Evolutionary conservation across 2,888 invertebrate genomes (phyloP).

Genomic region (Drosophila infuscata): DNA sequence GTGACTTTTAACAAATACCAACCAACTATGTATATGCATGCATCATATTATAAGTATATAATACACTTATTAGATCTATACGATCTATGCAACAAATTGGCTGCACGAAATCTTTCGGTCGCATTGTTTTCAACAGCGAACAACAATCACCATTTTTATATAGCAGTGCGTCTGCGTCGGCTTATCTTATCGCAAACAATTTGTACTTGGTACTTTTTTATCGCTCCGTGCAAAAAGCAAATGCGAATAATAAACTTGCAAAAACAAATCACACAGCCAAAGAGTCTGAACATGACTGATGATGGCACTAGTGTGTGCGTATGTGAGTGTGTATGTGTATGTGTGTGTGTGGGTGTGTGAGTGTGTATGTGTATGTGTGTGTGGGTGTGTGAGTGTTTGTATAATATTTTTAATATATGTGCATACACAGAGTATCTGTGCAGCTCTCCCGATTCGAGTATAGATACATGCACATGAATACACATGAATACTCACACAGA

Average conservation of each 20-base stretch:
- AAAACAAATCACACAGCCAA: slow-evolving; percentile 50
- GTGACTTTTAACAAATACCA: slow-evolving; percentile 81
- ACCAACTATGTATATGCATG: slow-evolving; percentile 49
- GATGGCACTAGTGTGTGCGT: slow-evolving; percentile 42
- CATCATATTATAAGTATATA: neutral
- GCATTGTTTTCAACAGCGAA: slow-evolving; percentile 6
- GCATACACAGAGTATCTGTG: slow-evolving; percentile 8
- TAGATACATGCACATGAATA: neutral
- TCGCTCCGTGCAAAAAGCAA: slow-evolving; percentile 70
- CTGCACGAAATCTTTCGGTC: slow-evolving; percentile 1
- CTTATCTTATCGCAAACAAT: slow-evolving; percentile 70
- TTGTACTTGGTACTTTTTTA: slow-evolving; percentile 65
- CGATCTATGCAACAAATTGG: slow-evolving; percentile 11
- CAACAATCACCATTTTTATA: slow-evolving; percentile 33
- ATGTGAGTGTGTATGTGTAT: slow-evolving; percentile 1
- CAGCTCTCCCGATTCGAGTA: slow-evolving; percentile 13
- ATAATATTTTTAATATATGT: slow-evolving; percentile 20
- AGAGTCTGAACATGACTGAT: slow-evolving; percentile 64
- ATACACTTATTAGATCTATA: neutral
- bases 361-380: slow-evolving; percentile 7
- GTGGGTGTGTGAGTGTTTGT: slow-evolving; percentile 13
- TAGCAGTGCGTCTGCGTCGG: slow-evolving; percentile 31
- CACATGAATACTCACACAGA: slow-evolving; percentile 1
- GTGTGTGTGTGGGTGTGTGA: slow-evolving; percentile 12
- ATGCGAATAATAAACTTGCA: slow-evolving; percentile 57